Base-by-base conservation (phyloP, 2,888 invertebrate genomes). In the Andricus quercusramuli region DNA sequence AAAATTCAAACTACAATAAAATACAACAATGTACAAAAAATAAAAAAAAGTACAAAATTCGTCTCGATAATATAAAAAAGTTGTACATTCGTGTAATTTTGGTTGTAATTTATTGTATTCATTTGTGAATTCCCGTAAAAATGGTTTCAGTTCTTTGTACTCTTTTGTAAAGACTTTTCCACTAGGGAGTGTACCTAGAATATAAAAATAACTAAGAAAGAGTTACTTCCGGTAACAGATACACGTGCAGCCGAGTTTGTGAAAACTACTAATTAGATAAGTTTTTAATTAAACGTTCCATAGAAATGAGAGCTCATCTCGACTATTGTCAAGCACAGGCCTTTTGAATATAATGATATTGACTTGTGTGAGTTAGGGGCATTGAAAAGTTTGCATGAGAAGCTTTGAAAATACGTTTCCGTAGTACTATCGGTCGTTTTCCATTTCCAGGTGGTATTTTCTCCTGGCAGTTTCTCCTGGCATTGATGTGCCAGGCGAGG, bases 381-480 rank as follows among this genome's bases (percentile, higher is more conserved):
- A 74, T 56, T 74, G 70, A 56, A 74, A 74, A 74, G 70, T 56
- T 74, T 74, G 70, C 51, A 47, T 20, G 9, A 51, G 32, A 74
- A 56, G 56, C 70, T 74, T 74, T 32, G n/a, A 32, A 74, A 74
- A 74, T 74, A 56, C 74, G 56, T 74, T 74, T 74, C 74, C 32
- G 70, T 51, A 32, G 32, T 56, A 76, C 62, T 80, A 80, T 80
- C 77, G 80, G 44, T 70, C 68, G 68, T 78, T 78, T 80, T 80
- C 78, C 78, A 80, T 78, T 80, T 80, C 62, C 68, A 77, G 67
- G 44, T 32, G 32, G 51, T 11, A 74, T 74, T 74, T 74, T 56
- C 74, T 74, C 74, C 74, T 13, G 32, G 74, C 74, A 74, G 32
- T 74, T 74, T 74, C 74, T 74, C 74, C 74, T 15, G 37, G 74